Conservation (phyloP, 2,888 invertebrate genomes). For the Habrosyne pyritoides region DNA sequence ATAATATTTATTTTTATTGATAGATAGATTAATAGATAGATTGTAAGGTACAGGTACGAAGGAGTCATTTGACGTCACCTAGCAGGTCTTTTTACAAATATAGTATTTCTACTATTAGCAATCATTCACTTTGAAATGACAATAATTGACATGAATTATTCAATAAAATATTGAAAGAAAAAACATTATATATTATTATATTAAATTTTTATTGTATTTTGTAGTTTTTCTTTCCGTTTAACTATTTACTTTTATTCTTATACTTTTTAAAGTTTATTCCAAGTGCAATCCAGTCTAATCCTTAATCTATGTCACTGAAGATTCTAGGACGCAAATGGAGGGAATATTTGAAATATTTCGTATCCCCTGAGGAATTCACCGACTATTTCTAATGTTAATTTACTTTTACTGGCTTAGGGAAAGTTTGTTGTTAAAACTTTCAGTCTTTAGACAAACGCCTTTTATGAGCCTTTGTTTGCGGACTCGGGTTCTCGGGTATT, state of each 20-base stretch:
- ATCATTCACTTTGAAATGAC: too few species aligned
- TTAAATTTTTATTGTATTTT: too few species aligned
- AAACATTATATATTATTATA: too few species aligned
- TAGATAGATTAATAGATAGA: too few species aligned
- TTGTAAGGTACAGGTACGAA: too few species aligned
- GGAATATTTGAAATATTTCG: slow-evolving; percentile 27
- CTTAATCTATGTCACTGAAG: neutral
- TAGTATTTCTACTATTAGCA: too few species aligned
- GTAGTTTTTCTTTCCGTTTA: too few species aligned
- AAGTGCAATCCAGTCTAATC: neutral
- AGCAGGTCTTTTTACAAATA: too few species aligned
- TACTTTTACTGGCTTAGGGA: slow-evolving; percentile 16
- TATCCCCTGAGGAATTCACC: slow-evolving; percentile 16
- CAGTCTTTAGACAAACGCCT: neutral
- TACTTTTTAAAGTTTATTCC: neutral
- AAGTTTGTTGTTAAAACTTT: slow-evolving; percentile 1
- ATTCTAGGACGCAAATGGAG: slow-evolving; percentile 14
- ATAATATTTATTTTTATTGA: too few species aligned
- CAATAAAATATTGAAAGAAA: too few species aligned
- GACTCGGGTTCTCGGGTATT: neutral
- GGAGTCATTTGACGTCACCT: too few species aligned
- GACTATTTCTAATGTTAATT: slow-evolving; percentile 31
- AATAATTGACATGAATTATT: too few species aligned
- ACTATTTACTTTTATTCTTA: neutral
- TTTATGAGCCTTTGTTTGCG: slow-evolving; percentile 4